A percentile compares a stretch with the other conserved stretches of the same genome.
Conservation (phyloP, 2,888 invertebrate species). For the Lasioglossum leucozonium region DNA sequence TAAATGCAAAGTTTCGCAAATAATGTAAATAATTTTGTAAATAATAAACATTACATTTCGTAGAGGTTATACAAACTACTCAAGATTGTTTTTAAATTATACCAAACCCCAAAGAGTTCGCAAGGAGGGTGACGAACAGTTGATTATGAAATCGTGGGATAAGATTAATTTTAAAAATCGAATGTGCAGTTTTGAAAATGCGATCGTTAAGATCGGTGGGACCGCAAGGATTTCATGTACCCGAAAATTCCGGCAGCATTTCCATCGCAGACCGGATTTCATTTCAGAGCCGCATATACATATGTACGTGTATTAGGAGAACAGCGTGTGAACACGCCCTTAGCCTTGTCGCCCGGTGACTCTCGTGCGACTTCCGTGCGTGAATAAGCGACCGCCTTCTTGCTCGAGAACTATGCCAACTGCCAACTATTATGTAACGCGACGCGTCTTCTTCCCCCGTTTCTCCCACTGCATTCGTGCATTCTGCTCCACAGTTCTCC, state of each 20-base stretch:
- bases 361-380: constrained; percentile 61
- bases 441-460: constrained; percentile 62
- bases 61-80: too few relatives aligned
- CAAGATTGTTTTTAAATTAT: too few relatives aligned
- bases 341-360: constrained; percentile 61
- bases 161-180: too few relatives aligned
- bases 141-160: too few relatives aligned
- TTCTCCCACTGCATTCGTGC: constrained; percentile 35
- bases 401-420: constrained; percentile 76
- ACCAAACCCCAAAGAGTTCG: too few relatives aligned
- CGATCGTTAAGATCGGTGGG: not conserved
- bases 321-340: constrained; percentile 63
- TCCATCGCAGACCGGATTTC: constrained; percentile 8
- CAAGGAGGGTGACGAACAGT: too few relatives aligned
- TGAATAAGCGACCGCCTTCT: constrained; percentile 68
- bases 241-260: not conserved
- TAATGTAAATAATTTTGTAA: too few relatives aligned
- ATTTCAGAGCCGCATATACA: not conserved
- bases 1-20: too few relatives aligned
- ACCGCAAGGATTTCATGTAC: not conserved
- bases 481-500: constrained; percentile 34
- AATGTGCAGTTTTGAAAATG: too few relatives aligned
- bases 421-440: constrained; percentile 76
- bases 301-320: not conserved
- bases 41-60: too few relatives aligned